Percentiles rank a stretch among this genome's conserved stretches.
Evolutionary conservation across 1,140 invertebrate genomes (phyloP).

Genomic region (Oryzaephilus surinamensis): DNA sequence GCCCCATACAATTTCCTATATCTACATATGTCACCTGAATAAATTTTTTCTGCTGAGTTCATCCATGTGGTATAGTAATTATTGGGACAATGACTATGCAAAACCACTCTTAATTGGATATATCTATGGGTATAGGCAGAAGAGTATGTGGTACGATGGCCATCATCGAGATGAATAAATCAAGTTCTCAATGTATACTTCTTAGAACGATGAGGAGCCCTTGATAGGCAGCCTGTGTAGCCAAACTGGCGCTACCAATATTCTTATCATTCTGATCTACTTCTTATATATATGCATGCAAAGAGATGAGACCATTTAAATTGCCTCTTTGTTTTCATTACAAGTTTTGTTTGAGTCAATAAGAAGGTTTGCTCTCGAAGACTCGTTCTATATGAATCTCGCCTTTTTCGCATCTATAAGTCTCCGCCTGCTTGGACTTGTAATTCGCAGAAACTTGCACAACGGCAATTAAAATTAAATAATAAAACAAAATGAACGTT

Average conservation of each 20-base stretch:
- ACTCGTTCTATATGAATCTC: conserved; percentile 8
- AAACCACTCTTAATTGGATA: conserved; percentile 19
- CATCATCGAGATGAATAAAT: conserved; percentile 14
- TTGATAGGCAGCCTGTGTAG: conserved; percentile 2
- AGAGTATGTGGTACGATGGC: too few species aligned
- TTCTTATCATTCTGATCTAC: conserved; percentile 8
- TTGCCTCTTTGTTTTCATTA: conserved; percentile 29
- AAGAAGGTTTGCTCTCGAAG: too few species aligned
- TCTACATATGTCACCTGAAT: conserved; percentile 9
- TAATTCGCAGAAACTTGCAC: conserved; percentile 19
- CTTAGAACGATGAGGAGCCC: conserved; percentile 8
- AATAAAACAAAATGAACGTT: too few species aligned
- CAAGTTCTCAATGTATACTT: conserved; percentile 7
- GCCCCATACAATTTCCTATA: conserved; percentile 7
- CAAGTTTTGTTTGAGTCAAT: conserved; percentile 10
- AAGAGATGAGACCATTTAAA: conserved; percentile 29
- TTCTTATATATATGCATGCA: conserved; percentile 17
- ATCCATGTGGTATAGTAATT: conserved; percentile 11
- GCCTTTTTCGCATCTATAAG: conserved; percentile 1
- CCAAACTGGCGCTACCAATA: background rate
- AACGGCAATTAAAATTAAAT: conserved; percentile 27
- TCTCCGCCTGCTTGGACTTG: background rate
- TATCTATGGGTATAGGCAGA: conserved; percentile 15
- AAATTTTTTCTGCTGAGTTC: too few species aligned
- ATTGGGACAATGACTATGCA: conserved; percentile 20